Evolutionary conservation across 2,797 vertebrate genomes (phyloP).

Genomic region (Labeo calbasu): DNA sequence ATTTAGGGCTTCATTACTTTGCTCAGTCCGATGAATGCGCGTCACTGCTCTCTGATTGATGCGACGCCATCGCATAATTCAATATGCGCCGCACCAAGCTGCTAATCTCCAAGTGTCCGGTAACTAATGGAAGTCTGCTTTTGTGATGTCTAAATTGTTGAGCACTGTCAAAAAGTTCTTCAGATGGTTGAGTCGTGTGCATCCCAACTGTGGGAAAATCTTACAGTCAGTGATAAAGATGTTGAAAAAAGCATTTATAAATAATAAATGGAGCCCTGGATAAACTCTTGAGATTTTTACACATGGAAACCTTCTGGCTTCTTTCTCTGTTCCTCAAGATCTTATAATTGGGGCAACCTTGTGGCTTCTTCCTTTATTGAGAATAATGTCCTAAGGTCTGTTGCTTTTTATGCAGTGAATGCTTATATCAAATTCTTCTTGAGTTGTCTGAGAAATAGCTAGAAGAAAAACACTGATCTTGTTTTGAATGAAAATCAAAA

Average conservation of each 20-base stretch:
- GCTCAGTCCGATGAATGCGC: slow-evolving; percentile 52
- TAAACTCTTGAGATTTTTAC: not conserved
- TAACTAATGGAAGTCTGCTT: slow-evolving; percentile 58
- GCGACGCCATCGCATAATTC: slow-evolving; percentile 57
- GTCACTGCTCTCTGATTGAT: slow-evolving; percentile 61
- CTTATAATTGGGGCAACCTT: slow-evolving; percentile 2
- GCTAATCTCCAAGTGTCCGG: slow-evolving; percentile 56
- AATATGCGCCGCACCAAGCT: slow-evolving; percentile 56
- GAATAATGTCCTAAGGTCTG: slow-evolving; percentile 21
- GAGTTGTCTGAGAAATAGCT: not conserved
- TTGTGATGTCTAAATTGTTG: slow-evolving; percentile 46
- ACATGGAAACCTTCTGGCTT: slow-evolving; percentile 3
- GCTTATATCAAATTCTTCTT: not conserved
- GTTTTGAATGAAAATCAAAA: not conserved
- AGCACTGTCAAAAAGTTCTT: slow-evolving; percentile 40
- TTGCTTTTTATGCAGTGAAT: not conserved
- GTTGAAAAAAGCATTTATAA: slow-evolving; percentile 14
- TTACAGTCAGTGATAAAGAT: slow-evolving; percentile 26
- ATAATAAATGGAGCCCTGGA: slow-evolving; percentile 25
- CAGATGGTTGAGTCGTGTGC: slow-evolving; percentile 41
- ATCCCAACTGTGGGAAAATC: slow-evolving; percentile 17
- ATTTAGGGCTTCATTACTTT: slow-evolving; percentile 58
- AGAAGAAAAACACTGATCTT: not conserved
- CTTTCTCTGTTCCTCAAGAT: slow-evolving; percentile 1
- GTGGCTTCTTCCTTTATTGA: slow-evolving; percentile 15